Conservation (phyloP, 2,797 vertebrate genomes). For the Macrochelys suwanniensis region DNA sequence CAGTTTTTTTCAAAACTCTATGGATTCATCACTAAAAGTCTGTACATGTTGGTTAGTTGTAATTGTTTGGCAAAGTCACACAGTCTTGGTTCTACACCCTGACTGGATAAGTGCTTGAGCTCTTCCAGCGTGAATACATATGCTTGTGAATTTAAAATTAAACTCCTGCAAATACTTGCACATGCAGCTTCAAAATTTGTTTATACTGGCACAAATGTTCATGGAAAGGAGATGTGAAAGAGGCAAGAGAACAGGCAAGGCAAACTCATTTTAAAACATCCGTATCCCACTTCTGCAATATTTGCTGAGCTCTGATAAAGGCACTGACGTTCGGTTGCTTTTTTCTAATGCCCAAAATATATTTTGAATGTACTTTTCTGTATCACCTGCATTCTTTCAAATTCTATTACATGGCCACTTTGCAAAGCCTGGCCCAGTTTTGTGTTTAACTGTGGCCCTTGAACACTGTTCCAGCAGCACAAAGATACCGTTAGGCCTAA, state of each 20-base stretch:
- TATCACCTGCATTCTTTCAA: rapidly evolving
- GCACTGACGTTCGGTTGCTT: background rate
- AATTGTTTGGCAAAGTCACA: background rate
- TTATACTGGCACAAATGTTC: background rate
- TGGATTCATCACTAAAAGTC: background rate
- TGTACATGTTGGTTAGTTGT: background rate
- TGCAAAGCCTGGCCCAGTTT: rapidly evolving
- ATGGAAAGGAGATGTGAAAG: background rate
- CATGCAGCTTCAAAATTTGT: background rate
- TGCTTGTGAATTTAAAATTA: background rate
- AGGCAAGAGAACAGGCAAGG: background rate
- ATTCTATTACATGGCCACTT: background rate
- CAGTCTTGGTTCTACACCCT: rapidly evolving
- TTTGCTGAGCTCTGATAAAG: background rate
- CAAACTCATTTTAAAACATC: background rate
- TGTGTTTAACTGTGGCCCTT: background rate
- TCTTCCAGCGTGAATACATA: background rate
- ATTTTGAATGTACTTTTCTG: background rate
- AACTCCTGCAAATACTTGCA: background rate
- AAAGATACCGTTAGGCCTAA: background rate
- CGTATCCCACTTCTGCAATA: background rate
- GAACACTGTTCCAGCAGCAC: background rate
- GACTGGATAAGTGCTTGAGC: background rate
- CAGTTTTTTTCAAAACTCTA: background rate
- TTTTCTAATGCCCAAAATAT: background rate